Percentiles rank a stretch among this genome's conserved stretches.
These are phyloP conservation scores for Pyrocoelia pectoralis DNA, from an alignment of 2,888 invertebrate species.

Conservation along the genomic window DNA sequence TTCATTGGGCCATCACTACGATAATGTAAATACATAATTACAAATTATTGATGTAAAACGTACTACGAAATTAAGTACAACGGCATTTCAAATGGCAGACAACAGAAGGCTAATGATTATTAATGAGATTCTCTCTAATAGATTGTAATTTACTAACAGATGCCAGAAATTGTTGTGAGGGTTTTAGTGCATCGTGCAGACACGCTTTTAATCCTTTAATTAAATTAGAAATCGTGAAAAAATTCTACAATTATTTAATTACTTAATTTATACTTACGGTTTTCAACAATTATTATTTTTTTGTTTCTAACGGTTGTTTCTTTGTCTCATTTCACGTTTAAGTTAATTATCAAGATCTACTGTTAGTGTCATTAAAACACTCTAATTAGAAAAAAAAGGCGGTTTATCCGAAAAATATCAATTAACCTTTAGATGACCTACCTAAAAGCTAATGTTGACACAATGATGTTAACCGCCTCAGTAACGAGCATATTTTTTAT, in stretches of 20 bases:
- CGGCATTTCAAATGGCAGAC: constrained; percentile 24
- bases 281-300: background rate
- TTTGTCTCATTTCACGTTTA: no score
- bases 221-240: constrained; percentile 17
- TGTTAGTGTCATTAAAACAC: no score
- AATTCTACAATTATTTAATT: background rate
- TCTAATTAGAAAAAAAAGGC: no score
- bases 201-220: constrained; percentile 8
- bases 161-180: constrained; percentile 20
- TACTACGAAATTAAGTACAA: constrained; percentile 21
- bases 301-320: background rate
- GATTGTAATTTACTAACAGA: constrained; percentile 24
- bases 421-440: no score
- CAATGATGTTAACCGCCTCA: no score
- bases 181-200: constrained; percentile 5
- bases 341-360: no score
- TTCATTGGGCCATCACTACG: background rate
- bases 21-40: background rate
- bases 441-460: no score
- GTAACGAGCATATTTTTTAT: no score
- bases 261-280: background rate
- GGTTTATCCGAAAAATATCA: no score
- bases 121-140: constrained; percentile 27
- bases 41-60: constrained; percentile 26
- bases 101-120: constrained; percentile 30